A percentile compares a stretch with the other conserved stretches of the same genome.
Conservation (phyloP, 2,888 invertebrate species). For the Augochlorella aurata region DNA sequence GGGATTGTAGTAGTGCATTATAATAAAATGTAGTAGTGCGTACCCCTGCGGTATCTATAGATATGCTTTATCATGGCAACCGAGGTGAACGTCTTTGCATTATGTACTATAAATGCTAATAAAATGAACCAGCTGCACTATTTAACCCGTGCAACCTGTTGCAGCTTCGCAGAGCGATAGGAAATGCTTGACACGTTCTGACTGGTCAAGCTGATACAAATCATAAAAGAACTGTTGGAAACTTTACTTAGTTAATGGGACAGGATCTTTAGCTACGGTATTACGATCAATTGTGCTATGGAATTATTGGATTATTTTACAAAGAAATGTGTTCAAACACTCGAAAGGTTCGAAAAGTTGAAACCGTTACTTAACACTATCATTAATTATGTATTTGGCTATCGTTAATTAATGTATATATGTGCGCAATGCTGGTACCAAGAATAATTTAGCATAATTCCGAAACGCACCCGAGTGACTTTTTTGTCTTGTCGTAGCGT, state of each 20-base stretch:
- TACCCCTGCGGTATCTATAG: slow-evolving; percentile 8
- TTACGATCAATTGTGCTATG: neutral
- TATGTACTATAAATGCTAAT: neutral
- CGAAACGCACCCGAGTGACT: neutral
- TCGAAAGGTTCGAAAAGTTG: no score
- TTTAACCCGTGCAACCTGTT: neutral
- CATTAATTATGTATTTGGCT: neutral
- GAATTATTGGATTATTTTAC: neutral
- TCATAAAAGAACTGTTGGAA: neutral
- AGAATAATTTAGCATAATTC: slow-evolving; percentile 10
- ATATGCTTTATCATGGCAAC: neutral
- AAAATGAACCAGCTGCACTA: neutral
- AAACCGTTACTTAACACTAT: neutral
- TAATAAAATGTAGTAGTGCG: neutral
- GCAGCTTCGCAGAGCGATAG: neutral
- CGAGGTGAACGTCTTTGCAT: neutral
- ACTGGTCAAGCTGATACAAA: neutral
- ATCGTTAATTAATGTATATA: neutral
- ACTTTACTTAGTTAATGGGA: neutral
- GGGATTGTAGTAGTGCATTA: no score
- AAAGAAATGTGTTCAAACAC: neutral
- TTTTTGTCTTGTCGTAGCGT: neutral
- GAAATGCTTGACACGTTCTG: neutral
- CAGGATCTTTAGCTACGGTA: neutral
- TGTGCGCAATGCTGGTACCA: neutral